These are phyloP conservation scores for Atta cephalotes DNA, from an alignment of 1,140 invertebrate genomes.

Conservation along the genomic window DNA sequence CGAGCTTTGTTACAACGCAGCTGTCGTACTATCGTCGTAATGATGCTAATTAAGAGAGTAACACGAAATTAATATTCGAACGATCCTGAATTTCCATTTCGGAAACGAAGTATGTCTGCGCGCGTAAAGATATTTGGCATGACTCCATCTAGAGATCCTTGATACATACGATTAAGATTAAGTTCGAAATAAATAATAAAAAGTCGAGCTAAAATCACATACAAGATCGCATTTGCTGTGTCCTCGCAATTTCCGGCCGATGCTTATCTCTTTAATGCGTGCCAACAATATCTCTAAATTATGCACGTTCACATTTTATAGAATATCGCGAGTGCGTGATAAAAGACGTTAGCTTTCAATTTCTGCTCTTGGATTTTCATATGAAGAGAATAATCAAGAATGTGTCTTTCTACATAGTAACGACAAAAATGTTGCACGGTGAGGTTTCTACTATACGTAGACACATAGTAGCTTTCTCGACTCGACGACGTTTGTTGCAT, in stretches of 20 bases:
- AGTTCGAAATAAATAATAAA: conserved; percentile 46
- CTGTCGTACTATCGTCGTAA: conserved; percentile 24
- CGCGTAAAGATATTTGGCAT: conserved; percentile 64
- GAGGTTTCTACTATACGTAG: conserved; percentile 29
- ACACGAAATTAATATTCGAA: conserved; percentile 18
- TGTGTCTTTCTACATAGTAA: not conserved
- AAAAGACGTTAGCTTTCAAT: not conserved
- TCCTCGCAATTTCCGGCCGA: conserved; percentile 25
- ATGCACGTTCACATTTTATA: not conserved
- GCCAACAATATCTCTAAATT: conserved; percentile 25
- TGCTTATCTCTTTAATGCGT: not conserved
- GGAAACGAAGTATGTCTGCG: not conserved
- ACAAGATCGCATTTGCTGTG: not conserved
- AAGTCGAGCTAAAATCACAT: not conserved
- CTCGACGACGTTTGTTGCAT: not conserved
- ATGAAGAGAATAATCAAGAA: conserved; percentile 50
- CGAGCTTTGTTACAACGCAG: conserved; percentile 21
- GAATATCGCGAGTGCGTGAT: not conserved
- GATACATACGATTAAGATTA: conserved; percentile 68
- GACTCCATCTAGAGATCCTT: conserved; percentile 56
- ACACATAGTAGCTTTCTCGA: conserved; percentile 7
- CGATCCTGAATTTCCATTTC: conserved; percentile 8
- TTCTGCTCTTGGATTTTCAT: conserved; percentile 39
- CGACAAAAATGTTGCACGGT: conserved; percentile 33
- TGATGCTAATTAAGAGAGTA: conserved; percentile 27